These are phyloP conservation scores for Caenorhabditis angaria DNA, from an alignment of 2,888 invertebrate species.

Conservation along the genomic window DNA sequence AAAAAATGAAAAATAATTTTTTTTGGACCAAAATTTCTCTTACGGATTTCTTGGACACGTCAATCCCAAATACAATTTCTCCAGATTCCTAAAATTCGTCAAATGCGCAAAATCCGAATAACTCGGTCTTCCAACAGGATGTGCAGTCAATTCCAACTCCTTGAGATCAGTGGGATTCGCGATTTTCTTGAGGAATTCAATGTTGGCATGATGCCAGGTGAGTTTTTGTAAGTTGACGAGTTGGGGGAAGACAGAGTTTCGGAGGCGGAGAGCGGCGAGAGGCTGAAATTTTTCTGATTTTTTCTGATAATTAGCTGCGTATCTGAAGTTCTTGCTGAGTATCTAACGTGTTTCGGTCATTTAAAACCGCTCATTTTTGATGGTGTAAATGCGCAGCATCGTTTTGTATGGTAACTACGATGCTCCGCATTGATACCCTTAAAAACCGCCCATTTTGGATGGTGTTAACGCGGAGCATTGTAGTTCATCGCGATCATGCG, in stretches of 20 bases:
- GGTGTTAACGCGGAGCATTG: no score
- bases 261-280: constrained; percentile 17
- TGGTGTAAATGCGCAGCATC: no score
- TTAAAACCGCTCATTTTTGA: no score
- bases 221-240: constrained; percentile 32
- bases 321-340: no score
- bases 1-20: constrained; percentile 12
- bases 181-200: constrained; percentile 18
- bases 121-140: constrained; percentile 12
- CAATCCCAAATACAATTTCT: constrained; percentile 38
- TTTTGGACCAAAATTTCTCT: constrained; percentile 9
- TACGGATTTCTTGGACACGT: constrained; percentile 31
- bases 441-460: no score
- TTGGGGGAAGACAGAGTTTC: constrained; percentile 27
- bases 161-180: constrained; percentile 24
- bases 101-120: constrained; percentile 13
- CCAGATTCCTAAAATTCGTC: constrained; percentile 29
- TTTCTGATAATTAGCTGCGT: background rate
- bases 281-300: constrained; percentile 14
- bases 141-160: constrained; percentile 24
- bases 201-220: constrained; percentile 40
- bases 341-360: no score
- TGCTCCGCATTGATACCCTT: no score
- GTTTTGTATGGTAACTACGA: no score
- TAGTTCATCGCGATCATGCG: no score